These are phyloP conservation scores for Calidris pygmaea DNA, from an alignment of 2,113 vertebrate species.

Conservation along the genomic window DNA sequence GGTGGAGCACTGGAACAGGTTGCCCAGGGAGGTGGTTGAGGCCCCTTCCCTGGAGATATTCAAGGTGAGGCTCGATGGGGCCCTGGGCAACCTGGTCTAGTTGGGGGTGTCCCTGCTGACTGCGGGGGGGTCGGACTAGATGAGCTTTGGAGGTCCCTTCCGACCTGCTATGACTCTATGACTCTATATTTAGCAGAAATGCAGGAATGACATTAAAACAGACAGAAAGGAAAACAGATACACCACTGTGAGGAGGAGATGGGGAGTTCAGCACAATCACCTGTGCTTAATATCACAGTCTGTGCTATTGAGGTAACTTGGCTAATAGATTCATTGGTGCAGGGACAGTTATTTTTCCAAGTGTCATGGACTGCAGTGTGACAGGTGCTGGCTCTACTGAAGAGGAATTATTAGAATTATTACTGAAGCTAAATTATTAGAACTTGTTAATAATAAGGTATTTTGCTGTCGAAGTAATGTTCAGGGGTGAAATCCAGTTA, in stretches of 20 bases:
- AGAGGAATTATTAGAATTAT: too few relatives aligned
- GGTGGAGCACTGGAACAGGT: too few relatives aligned
- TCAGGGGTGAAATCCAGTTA: not conserved
- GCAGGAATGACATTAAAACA: not conserved
- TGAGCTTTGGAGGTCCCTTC: too few relatives aligned
- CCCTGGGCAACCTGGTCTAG: too few relatives aligned
- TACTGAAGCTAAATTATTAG: not conserved
- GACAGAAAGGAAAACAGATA: not conserved
- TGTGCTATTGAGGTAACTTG: not conserved
- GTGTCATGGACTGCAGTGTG: not conserved
- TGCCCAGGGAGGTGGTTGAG: too few relatives aligned
- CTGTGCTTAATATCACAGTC: not conserved
- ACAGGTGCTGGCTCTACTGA: not conserved
- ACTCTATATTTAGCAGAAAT: not conserved
- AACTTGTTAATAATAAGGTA: not conserved
- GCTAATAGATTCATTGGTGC: not conserved
- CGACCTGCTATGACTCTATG: too few relatives aligned
- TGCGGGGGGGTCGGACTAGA: too few relatives aligned
- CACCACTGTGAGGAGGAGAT: not conserved
- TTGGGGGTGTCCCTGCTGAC: too few relatives aligned
- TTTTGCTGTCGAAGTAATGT: not conserved
- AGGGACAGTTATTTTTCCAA: not conserved
- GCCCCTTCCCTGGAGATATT: too few relatives aligned
- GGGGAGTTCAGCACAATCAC: not conserved
- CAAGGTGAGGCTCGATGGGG: too few relatives aligned